These are phyloP conservation scores for Bombus superbus DNA, from an alignment of 1,140 invertebrate species.

Conservation along the genomic window DNA sequence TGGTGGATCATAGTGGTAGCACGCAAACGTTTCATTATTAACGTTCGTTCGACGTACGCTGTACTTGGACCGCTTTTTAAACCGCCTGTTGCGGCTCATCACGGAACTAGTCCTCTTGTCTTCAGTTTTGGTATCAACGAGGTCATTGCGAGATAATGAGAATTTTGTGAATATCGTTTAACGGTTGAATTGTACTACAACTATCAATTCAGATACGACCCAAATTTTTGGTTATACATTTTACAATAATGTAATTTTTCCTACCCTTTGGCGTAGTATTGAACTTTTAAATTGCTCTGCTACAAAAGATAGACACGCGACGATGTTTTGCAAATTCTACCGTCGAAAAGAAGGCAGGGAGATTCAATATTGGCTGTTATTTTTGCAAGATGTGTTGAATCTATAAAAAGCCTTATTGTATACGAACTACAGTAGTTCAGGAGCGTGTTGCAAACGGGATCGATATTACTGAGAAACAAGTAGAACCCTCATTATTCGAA, in stretches of 20 bases:
- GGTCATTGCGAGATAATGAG: not conserved
- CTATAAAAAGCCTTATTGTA: not conserved
- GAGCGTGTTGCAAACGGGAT: conserved; percentile 6
- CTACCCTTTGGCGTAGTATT: fast-evolving
- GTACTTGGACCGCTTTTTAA: not conserved
- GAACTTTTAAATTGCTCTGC: too few relatives aligned
- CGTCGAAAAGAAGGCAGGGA: not conserved
- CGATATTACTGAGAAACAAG: conserved; percentile 14
- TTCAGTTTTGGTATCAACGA: not conserved
- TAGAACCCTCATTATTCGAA: conserved; percentile 2
- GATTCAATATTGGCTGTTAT: not conserved
- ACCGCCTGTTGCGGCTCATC: not conserved
- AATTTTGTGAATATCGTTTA: not conserved
- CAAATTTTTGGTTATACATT: too few relatives aligned
- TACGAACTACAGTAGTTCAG: not conserved
- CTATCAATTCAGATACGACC: not conserved
- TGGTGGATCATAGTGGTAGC: not conserved
- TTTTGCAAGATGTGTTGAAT: not conserved
- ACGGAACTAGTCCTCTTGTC: not conserved
- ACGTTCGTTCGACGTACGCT: conserved; percentile 10
- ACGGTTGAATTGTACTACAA: not conserved
- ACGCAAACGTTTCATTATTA: conserved; percentile 12
- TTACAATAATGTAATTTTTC: not conserved
- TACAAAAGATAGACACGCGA: not conserved
- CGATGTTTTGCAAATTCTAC: not conserved